Conservation (phyloP, 2,797 vertebrate genomes). For the Oryzias dopingdopingensis region DNA sequence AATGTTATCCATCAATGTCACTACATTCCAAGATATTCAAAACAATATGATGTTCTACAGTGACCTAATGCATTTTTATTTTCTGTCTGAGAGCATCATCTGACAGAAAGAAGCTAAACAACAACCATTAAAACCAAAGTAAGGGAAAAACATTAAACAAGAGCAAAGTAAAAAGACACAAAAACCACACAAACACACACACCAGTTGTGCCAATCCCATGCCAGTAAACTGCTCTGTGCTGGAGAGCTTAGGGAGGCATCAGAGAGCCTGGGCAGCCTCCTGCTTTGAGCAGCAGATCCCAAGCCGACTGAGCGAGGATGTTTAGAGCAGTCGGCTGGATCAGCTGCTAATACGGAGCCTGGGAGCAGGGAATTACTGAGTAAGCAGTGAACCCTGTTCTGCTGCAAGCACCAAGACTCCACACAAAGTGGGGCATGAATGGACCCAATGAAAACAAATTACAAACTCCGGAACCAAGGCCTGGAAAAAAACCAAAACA, state of each 20-base stretch:
- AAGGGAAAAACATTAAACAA: constrained; percentile 38
- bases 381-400: constrained; percentile 45
- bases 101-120: constrained; percentile 43
- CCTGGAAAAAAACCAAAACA: too few relatives aligned
- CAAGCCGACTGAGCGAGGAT: constrained; percentile 50
- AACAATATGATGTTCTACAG: constrained; percentile 1
- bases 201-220: constrained; percentile 35
- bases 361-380: constrained; percentile 60
- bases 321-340: constrained; percentile 63
- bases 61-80: constrained; percentile 8
- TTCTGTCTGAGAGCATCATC: constrained; percentile 30
- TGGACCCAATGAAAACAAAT: neutral
- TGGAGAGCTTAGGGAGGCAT: constrained; percentile 68
- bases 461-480: too few relatives aligned
- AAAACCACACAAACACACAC: constrained; percentile 20
- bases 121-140: constrained; percentile 29
- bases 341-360: constrained; percentile 66
- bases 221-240: constrained; percentile 65
- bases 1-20: constrained; percentile 23
- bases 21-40: constrained; percentile 15
- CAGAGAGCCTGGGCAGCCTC: constrained; percentile 60
- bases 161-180: too few relatives aligned
- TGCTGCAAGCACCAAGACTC: constrained; percentile 23
- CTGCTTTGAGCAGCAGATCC: constrained; percentile 58
- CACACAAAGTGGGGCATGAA: constrained; percentile 10